Evolutionary conservation across 2,113 vertebrate genomes (phyloP).

Genomic region (Micronisus gabar): DNA sequence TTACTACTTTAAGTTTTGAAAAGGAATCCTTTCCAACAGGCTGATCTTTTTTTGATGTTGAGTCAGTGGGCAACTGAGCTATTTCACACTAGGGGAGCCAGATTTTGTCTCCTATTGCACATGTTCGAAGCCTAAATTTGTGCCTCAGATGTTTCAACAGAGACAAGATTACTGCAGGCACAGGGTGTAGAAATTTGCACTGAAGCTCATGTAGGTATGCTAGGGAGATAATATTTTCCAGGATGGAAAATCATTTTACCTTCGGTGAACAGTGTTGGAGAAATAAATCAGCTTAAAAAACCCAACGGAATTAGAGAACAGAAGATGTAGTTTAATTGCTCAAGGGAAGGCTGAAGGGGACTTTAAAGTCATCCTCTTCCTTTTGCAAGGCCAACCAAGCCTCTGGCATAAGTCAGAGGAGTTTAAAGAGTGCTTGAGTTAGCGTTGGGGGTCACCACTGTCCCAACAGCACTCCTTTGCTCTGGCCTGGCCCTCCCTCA

Average conservation of each 20-base stretch:
- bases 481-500: neutral
- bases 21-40: neutral
- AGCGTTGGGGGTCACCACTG: neutral
- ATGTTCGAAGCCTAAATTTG: conserved; percentile 23
- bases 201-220: neutral
- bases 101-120: neutral
- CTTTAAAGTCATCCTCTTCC: neutral
- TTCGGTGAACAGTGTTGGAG: neutral
- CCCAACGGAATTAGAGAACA: neutral
- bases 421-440: neutral
- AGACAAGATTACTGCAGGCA: neutral
- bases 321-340: neutral
- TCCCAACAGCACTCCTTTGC: neutral
- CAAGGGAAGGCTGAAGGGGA: neutral
- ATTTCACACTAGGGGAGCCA: conserved; percentile 25
- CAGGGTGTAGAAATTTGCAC: neutral
- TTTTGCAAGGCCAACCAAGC: neutral
- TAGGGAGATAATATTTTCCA: neutral
- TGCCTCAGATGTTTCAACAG: neutral
- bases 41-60: neutral
- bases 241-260: neutral
- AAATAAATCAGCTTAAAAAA: neutral
- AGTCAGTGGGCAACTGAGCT: neutral
- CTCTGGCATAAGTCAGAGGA: neutral
- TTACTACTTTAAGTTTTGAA: neutral